These are phyloP conservation scores for Andricus quercusramuli DNA, from an alignment of 2,888 invertebrate species.

Conservation along the genomic window DNA sequence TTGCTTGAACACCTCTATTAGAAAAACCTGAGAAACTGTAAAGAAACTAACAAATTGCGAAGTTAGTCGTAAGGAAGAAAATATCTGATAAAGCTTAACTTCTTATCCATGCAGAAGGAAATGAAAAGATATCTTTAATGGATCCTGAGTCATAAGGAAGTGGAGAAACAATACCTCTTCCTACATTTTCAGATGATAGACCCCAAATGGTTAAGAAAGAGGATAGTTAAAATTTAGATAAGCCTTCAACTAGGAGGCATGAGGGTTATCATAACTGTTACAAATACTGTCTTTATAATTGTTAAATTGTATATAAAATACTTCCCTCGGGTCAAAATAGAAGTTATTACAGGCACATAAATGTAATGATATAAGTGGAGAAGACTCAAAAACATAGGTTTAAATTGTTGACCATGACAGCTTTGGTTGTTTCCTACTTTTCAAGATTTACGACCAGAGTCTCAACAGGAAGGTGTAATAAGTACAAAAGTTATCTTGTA, in stretches of 20 bases:
- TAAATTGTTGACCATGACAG: neutral
- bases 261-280: neutral
- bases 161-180: slow-evolving; percentile 14
- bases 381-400: neutral
- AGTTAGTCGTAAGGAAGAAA: neutral
- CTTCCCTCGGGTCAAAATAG: neutral
- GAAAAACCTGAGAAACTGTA: neutral
- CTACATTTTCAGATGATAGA: neutral
- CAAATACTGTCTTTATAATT: neutral
- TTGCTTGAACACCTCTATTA: neutral
- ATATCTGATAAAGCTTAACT: neutral
- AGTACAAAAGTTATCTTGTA: neutral
- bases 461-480: slow-evolving; percentile 3
- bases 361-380: neutral
- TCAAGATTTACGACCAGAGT: neutral
- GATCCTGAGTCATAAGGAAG: slow-evolving; percentile 5
- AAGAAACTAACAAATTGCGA: neutral
- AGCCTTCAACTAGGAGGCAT: neutral
- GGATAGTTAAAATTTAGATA: neutral
- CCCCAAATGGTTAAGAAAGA: neutral
- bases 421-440: neutral
- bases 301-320: neutral
- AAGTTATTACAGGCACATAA: neutral
- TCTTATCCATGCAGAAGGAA: neutral
- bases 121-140: slow-evolving; percentile 14